These are phyloP conservation scores for Erpornis zantholeuca DNA, from an alignment of 2,113 vertebrate genomes.

Conservation along the genomic window DNA sequence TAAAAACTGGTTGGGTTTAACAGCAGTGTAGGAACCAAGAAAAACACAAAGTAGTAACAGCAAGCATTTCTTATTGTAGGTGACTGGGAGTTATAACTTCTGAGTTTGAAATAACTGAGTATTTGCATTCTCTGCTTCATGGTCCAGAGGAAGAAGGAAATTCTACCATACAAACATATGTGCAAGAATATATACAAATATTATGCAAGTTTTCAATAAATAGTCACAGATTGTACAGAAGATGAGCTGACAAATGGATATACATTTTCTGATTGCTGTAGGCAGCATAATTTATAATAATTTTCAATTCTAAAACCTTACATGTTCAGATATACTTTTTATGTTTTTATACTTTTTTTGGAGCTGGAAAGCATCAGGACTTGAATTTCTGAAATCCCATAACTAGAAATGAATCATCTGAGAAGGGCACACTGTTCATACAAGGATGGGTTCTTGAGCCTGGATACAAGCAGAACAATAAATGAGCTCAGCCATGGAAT, in stretches of 20 bases:
- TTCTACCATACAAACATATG: background rate
- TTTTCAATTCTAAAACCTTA: background rate
- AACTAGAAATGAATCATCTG: background rate
- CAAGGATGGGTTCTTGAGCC: background rate
- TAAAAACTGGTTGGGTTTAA: background rate
- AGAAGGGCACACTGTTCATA: background rate
- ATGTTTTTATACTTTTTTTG: background rate
- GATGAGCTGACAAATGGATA: background rate
- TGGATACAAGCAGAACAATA: background rate
- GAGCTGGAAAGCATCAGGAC: background rate
- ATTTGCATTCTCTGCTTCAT: background rate
- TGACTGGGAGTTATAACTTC: background rate
- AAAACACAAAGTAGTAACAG: background rate
- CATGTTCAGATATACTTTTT: background rate
- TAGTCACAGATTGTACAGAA: background rate
- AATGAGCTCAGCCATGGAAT: background rate
- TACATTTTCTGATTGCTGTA: background rate
- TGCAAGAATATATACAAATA: background rate
- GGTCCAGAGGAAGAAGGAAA: background rate
- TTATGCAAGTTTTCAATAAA: background rate
- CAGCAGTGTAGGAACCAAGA: background rate
- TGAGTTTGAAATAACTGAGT: background rate
- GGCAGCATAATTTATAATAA: background rate
- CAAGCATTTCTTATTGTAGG: background rate
- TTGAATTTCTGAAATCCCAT: background rate